phyloP scores from a whole-genome alignment of 1,140 invertebrate genomes.

The Saccostrea echinata region DNA sequence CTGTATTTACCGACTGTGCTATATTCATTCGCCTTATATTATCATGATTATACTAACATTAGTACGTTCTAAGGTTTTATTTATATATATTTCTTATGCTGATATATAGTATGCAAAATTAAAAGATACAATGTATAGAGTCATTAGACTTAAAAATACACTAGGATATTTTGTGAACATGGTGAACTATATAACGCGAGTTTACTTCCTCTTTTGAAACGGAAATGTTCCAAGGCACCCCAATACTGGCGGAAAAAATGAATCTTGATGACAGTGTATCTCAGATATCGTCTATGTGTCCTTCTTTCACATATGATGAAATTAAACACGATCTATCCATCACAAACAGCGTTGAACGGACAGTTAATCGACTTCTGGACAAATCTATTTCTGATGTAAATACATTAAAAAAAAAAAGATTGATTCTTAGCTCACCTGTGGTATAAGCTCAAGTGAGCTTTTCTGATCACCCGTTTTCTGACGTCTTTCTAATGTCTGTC shows the following conservation, averaged over 20 bases:
- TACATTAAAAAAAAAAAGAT: background rate
- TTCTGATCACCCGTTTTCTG: too few species aligned
- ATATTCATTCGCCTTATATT: too few species aligned
- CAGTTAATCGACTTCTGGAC: slow-evolving; percentile 44
- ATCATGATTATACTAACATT: too few species aligned
- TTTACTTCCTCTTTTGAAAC: background rate
- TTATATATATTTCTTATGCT: too few species aligned
- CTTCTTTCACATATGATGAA: slow-evolving; percentile 7
- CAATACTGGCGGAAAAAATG: slow-evolving; percentile 43
- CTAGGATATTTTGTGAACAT: background rate
- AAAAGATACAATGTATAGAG: too few species aligned
- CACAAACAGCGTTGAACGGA: slow-evolving; percentile 32
- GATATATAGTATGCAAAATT: too few species aligned
- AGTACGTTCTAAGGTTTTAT: too few species aligned
- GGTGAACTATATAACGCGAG: background rate
- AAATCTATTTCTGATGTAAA: background rate
- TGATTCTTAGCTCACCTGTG: background rate
- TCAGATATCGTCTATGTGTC: slow-evolving; percentile 45
- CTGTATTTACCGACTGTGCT: too few species aligned
- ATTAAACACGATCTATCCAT: slow-evolving; percentile 40
- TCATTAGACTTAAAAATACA: too few species aligned
- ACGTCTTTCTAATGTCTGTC: too few species aligned
- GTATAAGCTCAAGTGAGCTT: too few species aligned
- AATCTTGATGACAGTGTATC: slow-evolving; percentile 15
- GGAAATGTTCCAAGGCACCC: background rate